Evolutionary conservation across 2,888 invertebrate genomes (phyloP).

Genomic region (Pseudococcus longispinus): DNA sequence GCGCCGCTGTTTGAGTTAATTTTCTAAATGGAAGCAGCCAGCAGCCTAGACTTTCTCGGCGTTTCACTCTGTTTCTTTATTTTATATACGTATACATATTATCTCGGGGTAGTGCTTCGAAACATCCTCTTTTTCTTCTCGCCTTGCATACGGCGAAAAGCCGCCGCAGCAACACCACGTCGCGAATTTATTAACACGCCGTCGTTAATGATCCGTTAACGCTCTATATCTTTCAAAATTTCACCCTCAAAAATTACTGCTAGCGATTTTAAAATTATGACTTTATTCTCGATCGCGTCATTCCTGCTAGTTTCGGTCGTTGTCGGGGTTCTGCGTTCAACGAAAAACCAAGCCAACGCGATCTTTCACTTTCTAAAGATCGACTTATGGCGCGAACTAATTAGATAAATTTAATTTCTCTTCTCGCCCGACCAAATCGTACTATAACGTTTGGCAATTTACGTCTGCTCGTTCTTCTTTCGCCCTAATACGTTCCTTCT

Average conservation of each 20-base stretch:
- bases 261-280: constrained; percentile 18
- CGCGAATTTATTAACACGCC: constrained; percentile 17
- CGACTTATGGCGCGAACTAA: constrained; percentile 35
- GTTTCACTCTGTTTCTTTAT: not conserved
- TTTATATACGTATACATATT: not conserved
- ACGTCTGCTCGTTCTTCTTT: not conserved
- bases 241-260: constrained; percentile 11
- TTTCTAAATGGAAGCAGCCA: constrained; percentile 4
- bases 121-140: not conserved
- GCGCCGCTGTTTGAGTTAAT: not conserved
- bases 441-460: not conserved
- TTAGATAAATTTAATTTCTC: constrained; percentile 33
- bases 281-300: not conserved
- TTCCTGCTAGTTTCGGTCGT: not conserved
- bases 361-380: not conserved
- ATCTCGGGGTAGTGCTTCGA: not conserved
- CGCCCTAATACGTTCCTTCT: not conserved
- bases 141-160: not conserved
- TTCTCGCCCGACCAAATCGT: not conserved
- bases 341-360: not conserved
- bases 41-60: not conserved
- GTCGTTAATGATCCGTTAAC: constrained; percentile 33
- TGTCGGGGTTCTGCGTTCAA: not conserved
- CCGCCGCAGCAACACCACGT: not conserved
- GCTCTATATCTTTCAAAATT: constrained; percentile 32